Conservation (phyloP, 2,797 vertebrate species). For the Onychomys torridus region DNA sequence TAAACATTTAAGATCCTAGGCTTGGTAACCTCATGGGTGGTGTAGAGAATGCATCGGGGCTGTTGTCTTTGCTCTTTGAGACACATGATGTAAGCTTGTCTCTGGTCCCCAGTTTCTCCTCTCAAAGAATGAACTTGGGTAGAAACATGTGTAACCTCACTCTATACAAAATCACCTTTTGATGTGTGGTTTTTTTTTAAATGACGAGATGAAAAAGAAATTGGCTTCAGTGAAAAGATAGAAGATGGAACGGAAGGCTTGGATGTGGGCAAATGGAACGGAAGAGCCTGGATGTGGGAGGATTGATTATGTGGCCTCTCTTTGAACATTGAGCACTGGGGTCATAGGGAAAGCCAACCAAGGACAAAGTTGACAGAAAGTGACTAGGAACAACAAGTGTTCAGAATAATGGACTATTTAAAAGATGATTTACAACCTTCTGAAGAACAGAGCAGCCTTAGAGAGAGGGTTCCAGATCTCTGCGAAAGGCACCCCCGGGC, state of each 20-base stretch:
- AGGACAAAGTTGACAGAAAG: neutral
- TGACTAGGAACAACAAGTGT: neutral
- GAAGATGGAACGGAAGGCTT: neutral
- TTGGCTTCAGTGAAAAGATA: neutral
- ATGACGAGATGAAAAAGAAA: conserved; percentile 38
- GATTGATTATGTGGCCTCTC: neutral
- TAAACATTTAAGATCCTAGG: conserved; percentile 14
- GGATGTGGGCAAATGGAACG: neutral
- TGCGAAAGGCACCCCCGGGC: conserved; percentile 50
- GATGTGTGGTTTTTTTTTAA: neutral
- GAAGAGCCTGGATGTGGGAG: neutral
- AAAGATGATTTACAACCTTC: conserved; percentile 58
- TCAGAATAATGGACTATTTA: conserved; percentile 52
- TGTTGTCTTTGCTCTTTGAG: conserved; percentile 60
- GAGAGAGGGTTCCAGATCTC: conserved; percentile 54
- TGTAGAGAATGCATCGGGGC: neutral
- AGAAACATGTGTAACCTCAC: neutral
- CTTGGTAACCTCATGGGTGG: neutral
- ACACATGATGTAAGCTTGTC: neutral
- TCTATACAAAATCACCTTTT: conserved; percentile 38
- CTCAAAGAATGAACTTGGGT: conserved; percentile 7
- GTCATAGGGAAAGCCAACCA: neutral
- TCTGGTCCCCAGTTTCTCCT: conserved; percentile 3
- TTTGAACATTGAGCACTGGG: neutral
- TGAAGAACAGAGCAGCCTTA: conserved; percentile 51